Evolutionary conservation across 2,888 invertebrate species (phyloP), one percentile per base, ranked within the genome.

Genomic region (Clostera curtula): DNA sequence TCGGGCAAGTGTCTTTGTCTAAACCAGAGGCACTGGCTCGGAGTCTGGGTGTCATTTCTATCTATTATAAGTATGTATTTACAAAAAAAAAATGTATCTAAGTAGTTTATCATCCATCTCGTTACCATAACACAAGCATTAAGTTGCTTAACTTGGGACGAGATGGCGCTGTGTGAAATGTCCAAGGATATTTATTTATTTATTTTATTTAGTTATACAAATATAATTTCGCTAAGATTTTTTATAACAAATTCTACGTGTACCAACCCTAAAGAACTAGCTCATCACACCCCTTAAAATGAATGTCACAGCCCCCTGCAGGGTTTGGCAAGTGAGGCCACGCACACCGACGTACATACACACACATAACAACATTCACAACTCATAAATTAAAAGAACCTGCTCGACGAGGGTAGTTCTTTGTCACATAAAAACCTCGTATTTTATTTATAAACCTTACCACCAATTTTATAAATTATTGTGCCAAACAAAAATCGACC

Each of bases 321-420:
- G 70, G 43, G 70, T 60, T 66, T 60, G 64, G 63, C 73, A 68
- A 72, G 74, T 66, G 69, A 38, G 54, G 55, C 47, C 60, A 51
- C 59, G 46, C 46, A 49, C 34, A 41, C 33, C 44, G 36, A 45
- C 45, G 40, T 36, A 37, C 29, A 50, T 38, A 21, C 43, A 51
- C 38, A 42, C 43, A 48, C 37, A 39, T 42, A 48, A 58, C 49
- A 59, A 64, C 39, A 67, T 60, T 68, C 69, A 72, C 74, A 71
- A 58, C 56, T 55, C 59, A 75, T 80, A 80, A 76, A 80, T 80
- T 76, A 68, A 66, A 72, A 70, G 59, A 72, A 80, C 80, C 80
- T 79, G 79, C 69, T 71, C 54, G 45, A 49, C 50, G 52, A 67
- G 72, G 74, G 64, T 70, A 64, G 63, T 57, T 59, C 58, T 60